Conservation (phyloP, 2,888 invertebrate genomes). For the Beris chalybata region DNA sequence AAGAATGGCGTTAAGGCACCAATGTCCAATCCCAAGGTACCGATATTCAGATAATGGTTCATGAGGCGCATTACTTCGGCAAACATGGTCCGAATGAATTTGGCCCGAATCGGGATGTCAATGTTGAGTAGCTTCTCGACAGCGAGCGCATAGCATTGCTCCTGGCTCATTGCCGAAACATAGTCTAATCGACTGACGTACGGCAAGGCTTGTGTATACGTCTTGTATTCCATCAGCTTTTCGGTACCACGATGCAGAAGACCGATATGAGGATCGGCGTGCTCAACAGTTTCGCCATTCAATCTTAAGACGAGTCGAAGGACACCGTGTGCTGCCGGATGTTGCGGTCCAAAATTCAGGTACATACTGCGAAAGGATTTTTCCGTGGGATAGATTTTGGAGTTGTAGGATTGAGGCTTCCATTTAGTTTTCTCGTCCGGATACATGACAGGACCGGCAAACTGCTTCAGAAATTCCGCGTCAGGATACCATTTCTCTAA, state of each 20-base stretch:
- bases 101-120: conserved; percentile 73
- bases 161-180: conserved; percentile 81
- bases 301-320: conserved; percentile 76
- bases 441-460: conserved; percentile 62
- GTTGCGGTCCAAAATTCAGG: conserved; percentile 86
- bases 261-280: conserved; percentile 84
- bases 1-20: conserved; percentile 89
- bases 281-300: conserved; percentile 78
- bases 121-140: conserved; percentile 82
- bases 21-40: conserved; percentile 75
- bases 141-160: conserved; percentile 76
- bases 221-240: conserved; percentile 87
- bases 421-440: conserved; percentile 56
- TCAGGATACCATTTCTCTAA: conserved; percentile 66
- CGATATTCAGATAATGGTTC: conserved; percentile 78
- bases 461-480: conserved; percentile 61
- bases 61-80: conserved; percentile 75
- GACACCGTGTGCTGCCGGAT: conserved; percentile 91
- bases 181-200: conserved; percentile 89
- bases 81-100: conserved; percentile 77
- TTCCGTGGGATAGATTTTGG: conserved; percentile 54
- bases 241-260: conserved; percentile 86
- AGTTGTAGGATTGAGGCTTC: conserved; percentile 50
- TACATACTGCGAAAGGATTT: conserved; percentile 66
- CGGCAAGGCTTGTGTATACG: conserved; percentile 80